Base-by-base conservation (phyloP, 2,888 invertebrate species). In the Drosophila cyrtoloma region DNA sequence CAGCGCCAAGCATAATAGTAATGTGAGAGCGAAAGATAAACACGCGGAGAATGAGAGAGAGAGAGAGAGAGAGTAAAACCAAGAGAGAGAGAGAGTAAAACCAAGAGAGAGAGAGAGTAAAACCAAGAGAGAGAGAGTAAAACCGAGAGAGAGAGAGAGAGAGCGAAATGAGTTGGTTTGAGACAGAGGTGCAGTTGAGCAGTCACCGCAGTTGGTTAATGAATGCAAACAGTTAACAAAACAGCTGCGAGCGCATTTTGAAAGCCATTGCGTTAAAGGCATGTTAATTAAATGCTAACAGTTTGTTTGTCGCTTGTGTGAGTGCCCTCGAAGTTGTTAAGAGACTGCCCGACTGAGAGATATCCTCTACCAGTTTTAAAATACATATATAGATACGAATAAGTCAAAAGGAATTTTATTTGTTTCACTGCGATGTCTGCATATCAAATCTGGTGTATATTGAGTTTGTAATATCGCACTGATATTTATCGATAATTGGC, bases 211-310 rank as follows among this genome's bases (percentile, higher is more conserved):
- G 32, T n/a, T 42, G 39, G 35, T 33, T 60, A 32, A 62, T 37
- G 50, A 75, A 66, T 39, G 37, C 44, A 51, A 69, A 60, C 59
- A 59, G 59, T 59, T 59, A 62, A 32, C 30, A 50, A 39, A 77
- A 71, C 72, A 71, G 72, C 73, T 67, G 76, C 57, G 35, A 30
- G n/a, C 42, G 19, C 28, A 22, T 7, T 59, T 61, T 47, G 32
- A 39, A 16, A 42, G 16, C 26, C 59, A 56, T 16, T 50, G 33
- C 26, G 14, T 19, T 61, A 61, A 65, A 53, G 56, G 61, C 35
- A 33, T 53, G 58, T 37, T 58, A 71, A 28, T 30, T 2, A 16
- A 42, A 47, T 55, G 67, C 39, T 70, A 30, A 35, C 42, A 53
- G 35, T 26, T 51, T 19, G 26, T 9, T 16, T 47, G 47, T 16